These are phyloP conservation scores for Diadophis punctatus DNA, from an alignment of 2,113 vertebrate species.

Conservation along the genomic window DNA sequence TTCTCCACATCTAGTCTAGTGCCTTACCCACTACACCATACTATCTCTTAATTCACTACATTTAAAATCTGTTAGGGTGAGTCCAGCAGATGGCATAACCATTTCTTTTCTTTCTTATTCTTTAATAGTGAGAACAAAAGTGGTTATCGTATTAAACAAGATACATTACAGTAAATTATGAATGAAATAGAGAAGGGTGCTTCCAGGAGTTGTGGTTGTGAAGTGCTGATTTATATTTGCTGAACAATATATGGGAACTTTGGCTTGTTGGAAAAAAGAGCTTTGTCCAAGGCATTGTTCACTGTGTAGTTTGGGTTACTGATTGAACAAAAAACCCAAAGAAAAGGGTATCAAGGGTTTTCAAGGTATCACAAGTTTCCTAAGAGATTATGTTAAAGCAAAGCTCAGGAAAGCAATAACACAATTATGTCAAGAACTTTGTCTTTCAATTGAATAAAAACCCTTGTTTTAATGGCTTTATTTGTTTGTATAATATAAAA, in stretches of 20 bases:
- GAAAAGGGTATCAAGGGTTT: constrained; percentile 19
- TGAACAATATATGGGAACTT: background rate
- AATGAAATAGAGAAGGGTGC: background rate
- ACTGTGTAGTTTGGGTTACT: background rate
- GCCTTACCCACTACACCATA: background rate
- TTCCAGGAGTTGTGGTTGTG: background rate
- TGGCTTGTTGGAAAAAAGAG: constrained; percentile 6
- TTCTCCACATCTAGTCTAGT: background rate
- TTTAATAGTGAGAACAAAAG: background rate
- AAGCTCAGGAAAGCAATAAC: constrained; percentile 32
- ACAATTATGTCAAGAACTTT: constrained; percentile 10
- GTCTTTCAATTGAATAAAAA: background rate
- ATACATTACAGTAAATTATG: background rate
- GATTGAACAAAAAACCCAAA: constrained; percentile 35
- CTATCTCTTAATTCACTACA: background rate
- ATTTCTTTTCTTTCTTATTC: background rate
- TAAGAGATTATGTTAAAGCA: constrained; percentile 43
- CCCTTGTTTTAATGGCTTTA: background rate
- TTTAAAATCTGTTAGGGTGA: background rate
- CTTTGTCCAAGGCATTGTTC: background rate
- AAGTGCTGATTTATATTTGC: background rate
- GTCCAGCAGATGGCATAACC: background rate
- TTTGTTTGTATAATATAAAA: background rate
- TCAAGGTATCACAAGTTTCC: constrained; percentile 42
- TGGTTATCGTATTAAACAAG: background rate